Evolutionary conservation across 1,140 invertebrate genomes (phyloP).

Genomic region (Drosophila funebris): DNA sequence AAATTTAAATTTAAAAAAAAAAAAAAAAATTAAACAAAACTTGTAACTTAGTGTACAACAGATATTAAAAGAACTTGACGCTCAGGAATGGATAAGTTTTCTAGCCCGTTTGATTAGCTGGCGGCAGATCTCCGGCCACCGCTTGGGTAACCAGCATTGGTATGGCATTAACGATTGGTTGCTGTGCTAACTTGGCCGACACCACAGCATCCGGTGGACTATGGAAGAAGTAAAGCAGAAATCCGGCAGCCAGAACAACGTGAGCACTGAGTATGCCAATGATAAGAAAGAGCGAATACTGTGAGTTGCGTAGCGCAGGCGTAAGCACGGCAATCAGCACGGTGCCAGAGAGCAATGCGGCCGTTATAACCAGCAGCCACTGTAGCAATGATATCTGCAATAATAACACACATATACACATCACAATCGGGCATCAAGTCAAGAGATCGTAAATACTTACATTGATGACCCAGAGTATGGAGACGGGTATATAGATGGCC

Average conservation of each 20-base stretch:
- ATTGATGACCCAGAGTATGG: slow-evolving; percentile 95
- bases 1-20: not conserved
- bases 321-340: slow-evolving; percentile 93
- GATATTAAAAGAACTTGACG: not conserved
- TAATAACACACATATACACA: not conserved
- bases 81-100: slow-evolving; percentile 28
- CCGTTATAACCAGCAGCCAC: slow-evolving; percentile 93
- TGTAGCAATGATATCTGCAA: slow-evolving; percentile 91
- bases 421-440: too few species aligned
- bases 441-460: slow-evolving; percentile 36
- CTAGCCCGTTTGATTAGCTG: slow-evolving; percentile 51
- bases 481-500: slow-evolving; percentile 96
- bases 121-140: slow-evolving; percentile 2
- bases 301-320: slow-evolving; percentile 89
- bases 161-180: slow-evolving; percentile 6
- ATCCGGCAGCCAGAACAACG: slow-evolving; percentile 91
- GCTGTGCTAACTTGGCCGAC: not conserved
- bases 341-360: slow-evolving; percentile 92
- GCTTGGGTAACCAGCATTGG: slow-evolving; percentile 25
- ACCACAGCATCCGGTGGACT: slow-evolving; percentile 29
- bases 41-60: slow-evolving; percentile 46
- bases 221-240: slow-evolving; percentile 91
- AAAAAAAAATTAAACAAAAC: slow-evolving; percentile 5
- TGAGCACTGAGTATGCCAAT: slow-evolving; percentile 90
- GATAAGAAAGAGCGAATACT: slow-evolving; percentile 88